These are phyloP conservation scores for Leucophenga maculata DNA, from an alignment of 2,888 invertebrate genomes.

Conservation along the genomic window DNA sequence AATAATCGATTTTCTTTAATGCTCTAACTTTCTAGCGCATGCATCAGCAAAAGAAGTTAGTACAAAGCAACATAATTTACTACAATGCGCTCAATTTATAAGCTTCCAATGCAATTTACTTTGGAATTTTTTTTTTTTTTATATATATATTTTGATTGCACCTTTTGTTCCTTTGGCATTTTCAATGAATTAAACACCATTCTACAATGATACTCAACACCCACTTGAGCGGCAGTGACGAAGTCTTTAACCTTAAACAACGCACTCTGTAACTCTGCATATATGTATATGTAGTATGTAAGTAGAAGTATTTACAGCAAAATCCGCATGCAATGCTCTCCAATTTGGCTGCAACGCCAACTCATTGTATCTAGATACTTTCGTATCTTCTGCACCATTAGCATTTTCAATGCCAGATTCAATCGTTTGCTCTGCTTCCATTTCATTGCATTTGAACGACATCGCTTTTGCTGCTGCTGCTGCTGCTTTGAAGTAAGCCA, in stretches of 20 bases:
- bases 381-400: slow-evolving; percentile 20
- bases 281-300: too few species aligned
- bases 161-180: slow-evolving; percentile 4
- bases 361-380: too few species aligned
- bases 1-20: too few species aligned
- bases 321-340: too few species aligned
- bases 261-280: too few species aligned
- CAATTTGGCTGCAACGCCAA: too few species aligned
- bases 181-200: slow-evolving; percentile 16
- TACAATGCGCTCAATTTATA: background rate
- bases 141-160: too few species aligned
- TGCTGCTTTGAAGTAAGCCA: background rate
- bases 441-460: background rate
- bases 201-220: background rate
- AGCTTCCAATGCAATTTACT: background rate
- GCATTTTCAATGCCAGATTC: slow-evolving; percentile 58
- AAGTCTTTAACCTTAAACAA: too few species aligned
- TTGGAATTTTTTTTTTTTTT: slow-evolving; percentile 17
- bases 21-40: too few species aligned
- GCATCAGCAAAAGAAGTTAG: too few species aligned
- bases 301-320: too few species aligned
- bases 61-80: background rate
- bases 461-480: background rate
- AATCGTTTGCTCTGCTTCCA: background rate
- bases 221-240: background rate